A percentile compares a stretch with the other conserved stretches of the same genome.
phyloP scores from a whole-genome alignment of 64 coral and sea anemone genomes.

The Hydrozoanthus tunicans region DNA sequence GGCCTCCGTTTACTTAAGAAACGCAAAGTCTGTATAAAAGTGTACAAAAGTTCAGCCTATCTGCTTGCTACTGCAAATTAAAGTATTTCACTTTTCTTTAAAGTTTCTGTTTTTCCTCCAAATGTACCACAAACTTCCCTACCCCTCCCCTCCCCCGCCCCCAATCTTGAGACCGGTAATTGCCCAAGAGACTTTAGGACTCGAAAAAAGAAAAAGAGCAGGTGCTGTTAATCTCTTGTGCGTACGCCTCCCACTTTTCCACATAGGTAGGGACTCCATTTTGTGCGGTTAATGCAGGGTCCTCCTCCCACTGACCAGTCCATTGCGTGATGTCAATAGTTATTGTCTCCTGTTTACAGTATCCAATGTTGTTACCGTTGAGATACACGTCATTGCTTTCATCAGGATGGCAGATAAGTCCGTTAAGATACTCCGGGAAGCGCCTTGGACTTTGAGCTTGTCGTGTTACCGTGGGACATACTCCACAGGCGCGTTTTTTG shows the following conservation, averaged over 20 bases:
- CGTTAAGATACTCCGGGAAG: conserved; percentile 40
- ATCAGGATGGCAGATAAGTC: conserved; percentile 22
- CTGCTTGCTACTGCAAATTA: too few species aligned
- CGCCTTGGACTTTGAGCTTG: conserved; percentile 34
- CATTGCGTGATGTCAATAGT: conserved; percentile 8
- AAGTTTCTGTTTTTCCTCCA: too few species aligned
- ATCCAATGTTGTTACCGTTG: not conserved
- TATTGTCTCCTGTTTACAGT: conserved; percentile 31
- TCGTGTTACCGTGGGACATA: conserved; percentile 20
- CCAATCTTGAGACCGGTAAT: too few species aligned
- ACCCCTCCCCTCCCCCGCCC: too few species aligned
- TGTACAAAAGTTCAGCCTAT: too few species aligned
- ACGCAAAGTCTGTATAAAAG: too few species aligned
- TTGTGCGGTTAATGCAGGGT: not conserved
- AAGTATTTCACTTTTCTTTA: too few species aligned
- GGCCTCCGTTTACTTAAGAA: too few species aligned
- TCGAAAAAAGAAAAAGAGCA: conserved; percentile 26
- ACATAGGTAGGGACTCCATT: conserved; percentile 21
- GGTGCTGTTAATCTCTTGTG: conserved; percentile 43
- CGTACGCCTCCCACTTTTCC: conserved; percentile 41
- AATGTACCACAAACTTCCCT: too few species aligned
- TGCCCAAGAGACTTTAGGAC: not conserved
- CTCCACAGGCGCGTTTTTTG: not conserved
- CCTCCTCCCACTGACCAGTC: conserved; percentile 23
- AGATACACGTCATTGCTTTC: not conserved